These are phyloP conservation scores for Nasonia giraulti DNA, from an alignment of 1,140 invertebrate species.

Conservation along the genomic window DNA sequence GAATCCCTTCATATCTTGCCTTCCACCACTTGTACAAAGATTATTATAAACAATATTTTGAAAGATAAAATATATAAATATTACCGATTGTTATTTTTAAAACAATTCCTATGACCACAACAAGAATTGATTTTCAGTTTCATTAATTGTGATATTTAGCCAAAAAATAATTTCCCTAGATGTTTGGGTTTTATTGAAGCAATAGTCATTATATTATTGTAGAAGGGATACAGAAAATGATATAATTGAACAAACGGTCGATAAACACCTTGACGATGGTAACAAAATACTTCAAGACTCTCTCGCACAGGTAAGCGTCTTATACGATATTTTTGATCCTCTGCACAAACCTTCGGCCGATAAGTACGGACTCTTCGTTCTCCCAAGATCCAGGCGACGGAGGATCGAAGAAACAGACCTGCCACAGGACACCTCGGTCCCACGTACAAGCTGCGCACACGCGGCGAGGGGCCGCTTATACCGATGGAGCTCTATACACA, in stretches of 20 bases:
- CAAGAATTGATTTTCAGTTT: too few species aligned
- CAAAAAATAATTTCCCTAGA: too few species aligned
- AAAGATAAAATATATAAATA: too few species aligned
- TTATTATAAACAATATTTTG: too few species aligned
- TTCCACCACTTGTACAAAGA: too few species aligned
- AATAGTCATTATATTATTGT: too few species aligned
- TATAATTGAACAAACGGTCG: not conserved
- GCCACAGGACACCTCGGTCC: not conserved
- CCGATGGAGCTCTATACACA: slow-evolving; percentile 26
- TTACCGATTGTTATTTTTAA: too few species aligned
- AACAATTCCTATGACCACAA: too few species aligned
- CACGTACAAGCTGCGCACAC: not conserved
- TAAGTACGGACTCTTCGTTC: slow-evolving; percentile 34
- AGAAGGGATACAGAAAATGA: not conserved
- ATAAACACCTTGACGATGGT: not conserved
- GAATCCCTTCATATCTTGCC: too few species aligned
- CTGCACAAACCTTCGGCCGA: slow-evolving; percentile 11
- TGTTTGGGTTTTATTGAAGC: too few species aligned
- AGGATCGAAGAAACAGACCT: slow-evolving; percentile 35
- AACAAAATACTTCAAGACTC: not conserved
- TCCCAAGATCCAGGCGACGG: not conserved
- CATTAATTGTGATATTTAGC: too few species aligned
- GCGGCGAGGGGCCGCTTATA: not conserved
- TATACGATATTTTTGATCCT: not conserved
- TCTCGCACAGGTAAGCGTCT: not conserved